Evolutionary conservation across 2,113 vertebrate genomes (phyloP).

Genomic region (Physeter macrocephalus): DNA sequence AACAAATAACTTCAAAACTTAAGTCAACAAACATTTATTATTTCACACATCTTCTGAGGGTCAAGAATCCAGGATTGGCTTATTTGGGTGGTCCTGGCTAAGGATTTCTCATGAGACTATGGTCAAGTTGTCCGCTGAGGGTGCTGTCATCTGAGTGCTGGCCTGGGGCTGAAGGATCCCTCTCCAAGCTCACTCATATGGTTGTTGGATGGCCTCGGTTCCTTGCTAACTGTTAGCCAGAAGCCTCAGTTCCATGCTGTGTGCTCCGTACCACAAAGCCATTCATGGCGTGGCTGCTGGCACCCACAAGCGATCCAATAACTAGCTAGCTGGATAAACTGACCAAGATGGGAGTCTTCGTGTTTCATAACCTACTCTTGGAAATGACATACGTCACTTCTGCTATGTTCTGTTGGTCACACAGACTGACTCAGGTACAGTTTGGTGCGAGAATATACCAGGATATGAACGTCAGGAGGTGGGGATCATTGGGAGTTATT

Average conservation of each 20-base stretch:
- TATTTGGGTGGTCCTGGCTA: background rate
- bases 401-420: background rate
- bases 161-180: background rate
- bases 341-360: background rate
- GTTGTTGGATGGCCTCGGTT: background rate
- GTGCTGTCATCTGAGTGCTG: background rate
- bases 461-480: background rate
- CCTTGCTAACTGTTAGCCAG: background rate
- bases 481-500: background rate
- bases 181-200: background rate
- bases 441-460: background rate
- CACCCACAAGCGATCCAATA: background rate
- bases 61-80: background rate
- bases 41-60: background rate
- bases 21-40: background rate
- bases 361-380: background rate
- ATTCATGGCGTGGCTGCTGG: background rate
- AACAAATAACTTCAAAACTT: background rate
- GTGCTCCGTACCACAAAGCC: background rate
- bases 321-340: background rate
- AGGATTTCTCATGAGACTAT: background rate
- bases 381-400: background rate
- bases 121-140: rapidly evolving
- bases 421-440: too few species aligned
- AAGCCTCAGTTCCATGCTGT: background rate